A percentile compares a stretch with the other conserved stretches of the same genome.
phyloP scores from a whole-genome alignment of 2,113 vertebrate species.

The Fregetta grallaria region DNA sequence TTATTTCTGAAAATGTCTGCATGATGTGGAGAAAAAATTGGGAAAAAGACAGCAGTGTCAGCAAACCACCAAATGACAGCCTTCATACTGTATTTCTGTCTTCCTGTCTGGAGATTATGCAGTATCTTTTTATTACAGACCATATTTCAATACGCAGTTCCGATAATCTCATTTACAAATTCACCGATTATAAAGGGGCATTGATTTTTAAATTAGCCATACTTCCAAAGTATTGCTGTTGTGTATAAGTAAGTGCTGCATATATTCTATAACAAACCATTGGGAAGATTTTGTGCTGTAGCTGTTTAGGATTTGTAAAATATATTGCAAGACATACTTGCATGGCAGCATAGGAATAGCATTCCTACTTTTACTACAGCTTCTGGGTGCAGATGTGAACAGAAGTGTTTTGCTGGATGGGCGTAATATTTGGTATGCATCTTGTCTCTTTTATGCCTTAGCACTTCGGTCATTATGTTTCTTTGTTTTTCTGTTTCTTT shows the following conservation, averaged over 20 bases:
- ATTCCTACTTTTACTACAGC: not conserved
- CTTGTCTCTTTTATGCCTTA: not conserved
- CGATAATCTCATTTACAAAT: slow-evolving; percentile 33
- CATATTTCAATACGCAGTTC: slow-evolving; percentile 15
- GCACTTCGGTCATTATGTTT: not conserved
- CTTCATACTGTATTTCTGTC: not conserved
- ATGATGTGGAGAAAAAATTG: not conserved
- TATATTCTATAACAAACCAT: not conserved
- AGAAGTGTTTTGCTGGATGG: not conserved
- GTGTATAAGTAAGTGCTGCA: not conserved
- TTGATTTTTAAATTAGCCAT: slow-evolving; percentile 26
- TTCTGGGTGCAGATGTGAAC: not conserved
- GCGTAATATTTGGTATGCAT: not conserved
- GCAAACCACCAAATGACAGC: not conserved
- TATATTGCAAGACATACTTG: not conserved
- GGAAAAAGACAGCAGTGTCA: not conserved
- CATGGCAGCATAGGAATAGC: not conserved
- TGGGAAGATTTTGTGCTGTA: not conserved
- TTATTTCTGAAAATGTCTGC: not conserved
- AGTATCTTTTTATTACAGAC: not conserved
- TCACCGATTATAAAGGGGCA: not conserved
- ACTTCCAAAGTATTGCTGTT: not conserved
- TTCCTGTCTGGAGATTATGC: not conserved
- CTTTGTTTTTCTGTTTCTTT: not conserved
- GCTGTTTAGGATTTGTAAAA: not conserved